phyloP scores from a whole-genome alignment of 64 coral and sea anemone genomes.

The Pachyseris speciosa region DNA sequence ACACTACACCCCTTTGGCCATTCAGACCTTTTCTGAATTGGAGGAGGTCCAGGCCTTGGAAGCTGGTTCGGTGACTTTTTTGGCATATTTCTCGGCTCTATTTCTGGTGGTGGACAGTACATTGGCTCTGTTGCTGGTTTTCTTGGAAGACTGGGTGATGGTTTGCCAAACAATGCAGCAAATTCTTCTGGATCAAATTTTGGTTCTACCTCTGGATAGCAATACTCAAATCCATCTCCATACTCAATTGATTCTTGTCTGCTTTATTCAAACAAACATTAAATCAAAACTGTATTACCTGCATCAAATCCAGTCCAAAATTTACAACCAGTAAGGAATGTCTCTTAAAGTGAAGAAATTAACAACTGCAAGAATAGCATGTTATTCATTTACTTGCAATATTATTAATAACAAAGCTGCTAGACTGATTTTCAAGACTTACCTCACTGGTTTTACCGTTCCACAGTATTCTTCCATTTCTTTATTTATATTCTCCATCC shows the following conservation, averaged over 20 bases:
- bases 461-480: constrained; percentile 80
- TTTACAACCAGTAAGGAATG: too few relatives aligned
- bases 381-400: too few relatives aligned
- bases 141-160: background rate
- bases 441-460: constrained; percentile 14
- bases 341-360: too few relatives aligned
- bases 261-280: background rate
- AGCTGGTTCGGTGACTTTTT: background rate
- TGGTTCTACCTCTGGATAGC: constrained; percentile 40
- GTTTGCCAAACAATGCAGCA: constrained; percentile 5
- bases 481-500: constrained; percentile 71
- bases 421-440: background rate
- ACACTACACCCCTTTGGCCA: background rate
- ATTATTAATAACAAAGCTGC: too few relatives aligned
- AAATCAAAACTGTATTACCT: too few relatives aligned
- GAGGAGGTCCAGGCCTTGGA: background rate
- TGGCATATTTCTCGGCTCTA: background rate
- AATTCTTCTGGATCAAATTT: constrained; percentile 14
- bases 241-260: background rate
- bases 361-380: too few relatives aligned
- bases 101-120: constrained; percentile 22
- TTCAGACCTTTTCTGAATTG: background rate
- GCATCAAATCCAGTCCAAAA: too few relatives aligned
- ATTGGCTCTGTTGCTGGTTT: background rate
- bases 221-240: background rate